These are phyloP conservation scores for Entomyzon cyanotis DNA, from an alignment of 2,113 vertebrate genomes.

Conservation along the genomic window DNA sequence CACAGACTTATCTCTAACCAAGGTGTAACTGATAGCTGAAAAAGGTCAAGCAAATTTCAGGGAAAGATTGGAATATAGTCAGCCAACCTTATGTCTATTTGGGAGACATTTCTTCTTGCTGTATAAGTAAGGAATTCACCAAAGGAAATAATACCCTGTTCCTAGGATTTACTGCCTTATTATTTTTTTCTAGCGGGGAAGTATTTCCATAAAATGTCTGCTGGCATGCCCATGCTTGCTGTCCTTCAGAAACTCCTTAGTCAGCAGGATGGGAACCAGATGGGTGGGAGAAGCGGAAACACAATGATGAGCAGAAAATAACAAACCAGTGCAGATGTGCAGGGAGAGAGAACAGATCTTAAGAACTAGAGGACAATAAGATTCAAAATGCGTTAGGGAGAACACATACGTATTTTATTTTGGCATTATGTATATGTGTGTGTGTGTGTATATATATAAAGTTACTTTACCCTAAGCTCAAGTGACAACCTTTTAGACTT, in stretches of 20 bases:
- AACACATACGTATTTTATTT: neutral
- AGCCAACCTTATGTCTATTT: neutral
- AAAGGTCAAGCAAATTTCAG: neutral
- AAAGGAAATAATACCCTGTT: neutral
- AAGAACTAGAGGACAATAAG: neutral
- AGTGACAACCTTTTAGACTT: neutral
- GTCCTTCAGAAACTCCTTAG: neutral
- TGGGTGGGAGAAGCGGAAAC: neutral
- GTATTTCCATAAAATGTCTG: neutral
- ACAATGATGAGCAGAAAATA: neutral
- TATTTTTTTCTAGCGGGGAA: neutral
- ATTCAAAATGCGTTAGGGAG: neutral
- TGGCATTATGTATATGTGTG: neutral
- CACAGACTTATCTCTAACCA: neutral
- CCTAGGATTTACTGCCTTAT: neutral
- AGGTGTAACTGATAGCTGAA: neutral
- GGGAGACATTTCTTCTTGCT: neutral
- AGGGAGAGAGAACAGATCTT: neutral
- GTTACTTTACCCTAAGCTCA: neutral
- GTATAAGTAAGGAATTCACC: neutral
- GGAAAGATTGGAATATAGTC: neutral
- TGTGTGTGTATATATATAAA: neutral
- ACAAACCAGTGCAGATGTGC: neutral
- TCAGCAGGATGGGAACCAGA: neutral
- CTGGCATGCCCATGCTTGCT: neutral